Percentiles rank a stretch among this genome's conserved stretches.
phyloP scores from a whole-genome alignment of 1,140 invertebrate species.

The Stegodyphus mimosarum region DNA sequence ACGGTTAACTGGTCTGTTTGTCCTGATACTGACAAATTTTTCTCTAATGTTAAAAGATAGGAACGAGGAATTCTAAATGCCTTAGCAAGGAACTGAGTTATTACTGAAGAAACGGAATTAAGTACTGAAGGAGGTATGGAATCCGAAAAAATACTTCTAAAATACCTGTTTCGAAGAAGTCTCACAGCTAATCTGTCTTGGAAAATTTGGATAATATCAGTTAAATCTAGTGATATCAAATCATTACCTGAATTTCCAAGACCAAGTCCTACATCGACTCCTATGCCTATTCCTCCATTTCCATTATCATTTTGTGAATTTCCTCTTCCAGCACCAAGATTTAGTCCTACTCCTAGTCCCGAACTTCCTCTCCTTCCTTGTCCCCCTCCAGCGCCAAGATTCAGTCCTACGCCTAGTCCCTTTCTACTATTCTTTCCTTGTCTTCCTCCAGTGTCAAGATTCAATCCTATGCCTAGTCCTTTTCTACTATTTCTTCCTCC shows the following conservation, averaged over 20 bases:
- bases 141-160: slow-evolving; percentile 34
- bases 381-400: too few species aligned
- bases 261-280: not conserved
- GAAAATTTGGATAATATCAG: not conserved
- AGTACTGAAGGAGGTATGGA: slow-evolving; percentile 18
- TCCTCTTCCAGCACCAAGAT: not conserved
- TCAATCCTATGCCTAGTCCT: too few species aligned
- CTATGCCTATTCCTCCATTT: not conserved
- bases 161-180: slow-evolving; percentile 15
- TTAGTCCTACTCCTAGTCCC: not conserved
- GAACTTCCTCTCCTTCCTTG: not conserved
- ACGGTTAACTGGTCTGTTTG: not conserved
- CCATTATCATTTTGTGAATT: not conserved
- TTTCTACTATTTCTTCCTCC: too few species aligned
- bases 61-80: slow-evolving; percentile 27
- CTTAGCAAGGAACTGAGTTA: slow-evolving; percentile 37
- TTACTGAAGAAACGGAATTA: slow-evolving; percentile 8
- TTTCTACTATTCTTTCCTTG: too few species aligned
- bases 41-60: slow-evolving; percentile 32
- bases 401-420: too few species aligned
- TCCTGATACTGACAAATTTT: not conserved
- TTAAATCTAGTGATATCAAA: not conserved
- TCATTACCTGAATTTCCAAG: not conserved
- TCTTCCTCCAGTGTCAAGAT: too few species aligned
- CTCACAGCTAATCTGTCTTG: not conserved